Conservation (phyloP, 2,113 vertebrate genomes). For the Vireo altiloquus region DNA sequence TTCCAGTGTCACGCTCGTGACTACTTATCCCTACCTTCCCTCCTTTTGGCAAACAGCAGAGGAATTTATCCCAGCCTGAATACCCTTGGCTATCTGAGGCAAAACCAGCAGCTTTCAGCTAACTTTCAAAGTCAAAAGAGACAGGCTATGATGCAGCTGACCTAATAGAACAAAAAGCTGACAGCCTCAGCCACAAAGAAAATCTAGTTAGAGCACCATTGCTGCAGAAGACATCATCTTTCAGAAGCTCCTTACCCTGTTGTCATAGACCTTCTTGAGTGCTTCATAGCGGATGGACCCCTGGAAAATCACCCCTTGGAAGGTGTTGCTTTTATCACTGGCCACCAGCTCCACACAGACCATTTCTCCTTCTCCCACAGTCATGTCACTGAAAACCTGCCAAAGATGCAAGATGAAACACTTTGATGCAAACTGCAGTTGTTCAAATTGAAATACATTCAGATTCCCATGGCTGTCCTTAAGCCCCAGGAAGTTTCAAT, state of each 20-base stretch:
- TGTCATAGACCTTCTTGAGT: constrained; percentile 98
- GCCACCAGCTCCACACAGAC: constrained; percentile 98
- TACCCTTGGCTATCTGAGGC: neutral
- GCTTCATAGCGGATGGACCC: constrained; percentile 98
- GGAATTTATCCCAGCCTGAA: neutral
- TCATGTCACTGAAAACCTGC: constrained; percentile 97
- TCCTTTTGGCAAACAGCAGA: neutral
- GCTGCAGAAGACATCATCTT: neutral
- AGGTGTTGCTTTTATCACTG: constrained; percentile 93
- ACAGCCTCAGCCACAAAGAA: neutral
- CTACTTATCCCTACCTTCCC: neutral
- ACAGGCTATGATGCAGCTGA: neutral
- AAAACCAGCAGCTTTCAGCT: neutral
- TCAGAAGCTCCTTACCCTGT: constrained; percentile 80
- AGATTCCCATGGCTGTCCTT: neutral
- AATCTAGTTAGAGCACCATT: neutral
- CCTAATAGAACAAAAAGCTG: neutral
- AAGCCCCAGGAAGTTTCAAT: neutral
- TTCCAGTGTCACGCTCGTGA: neutral
- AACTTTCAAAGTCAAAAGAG: neutral
- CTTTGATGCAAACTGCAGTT: neutral
- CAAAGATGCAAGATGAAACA: neutral
- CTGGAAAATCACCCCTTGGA: constrained; percentile 98
- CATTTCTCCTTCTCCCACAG: constrained; percentile 97
- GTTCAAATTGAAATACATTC: neutral